Base-by-base conservation (phyloP, 2,797 vertebrate genomes). In the Urocyon cinereoargenteus region DNA sequence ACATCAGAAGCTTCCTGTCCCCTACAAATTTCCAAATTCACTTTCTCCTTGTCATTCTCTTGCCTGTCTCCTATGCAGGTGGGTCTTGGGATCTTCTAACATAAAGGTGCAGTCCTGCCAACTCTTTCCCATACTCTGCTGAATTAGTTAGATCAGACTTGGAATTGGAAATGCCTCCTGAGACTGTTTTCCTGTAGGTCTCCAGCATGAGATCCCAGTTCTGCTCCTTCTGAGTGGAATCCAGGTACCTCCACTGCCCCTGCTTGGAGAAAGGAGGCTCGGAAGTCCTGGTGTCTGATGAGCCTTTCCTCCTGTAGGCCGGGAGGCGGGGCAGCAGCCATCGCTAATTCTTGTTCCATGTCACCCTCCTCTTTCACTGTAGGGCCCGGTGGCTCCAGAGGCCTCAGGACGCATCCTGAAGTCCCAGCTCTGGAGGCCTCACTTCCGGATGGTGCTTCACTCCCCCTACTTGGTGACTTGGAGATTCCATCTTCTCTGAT, bases 1-100 rank as follows among this genome's bases (percentile, higher is more conserved):
- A 62, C 85, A 10, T 73, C 96, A 3, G 51, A 72, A 53, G 72
- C 72, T 10, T 91, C 97, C 86, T 97, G 97, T 64, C 62, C 92
- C 66, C 84, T 95, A 24, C 93, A 89, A 31, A 97, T 97, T 96
- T 97, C 97, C 96, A 97, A 55, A 57, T 98, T 97, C 8, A 97
- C 70, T 66, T 98, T 98, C 57, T 98, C 98, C 93, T 98, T 98
- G 96, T 98, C 97, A 79, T 96, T 97, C 53, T 98, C 97, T 40
- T 89, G 96, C 59, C 92, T 96, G 15, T 91, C 90, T 85, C 95
- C 97, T 98, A 45, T 45, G 40, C 40, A 8, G 40, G 7, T 45
- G 40, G 40, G 40, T 45, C 40, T 45, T 45, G 40, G 40, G 40
- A 45, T 45, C 40, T 45, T 45, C 40, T 45, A 1, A 45, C 40